Conservation (phyloP, 2,797 vertebrate genomes). For the Masticophis lateralis region DNA sequence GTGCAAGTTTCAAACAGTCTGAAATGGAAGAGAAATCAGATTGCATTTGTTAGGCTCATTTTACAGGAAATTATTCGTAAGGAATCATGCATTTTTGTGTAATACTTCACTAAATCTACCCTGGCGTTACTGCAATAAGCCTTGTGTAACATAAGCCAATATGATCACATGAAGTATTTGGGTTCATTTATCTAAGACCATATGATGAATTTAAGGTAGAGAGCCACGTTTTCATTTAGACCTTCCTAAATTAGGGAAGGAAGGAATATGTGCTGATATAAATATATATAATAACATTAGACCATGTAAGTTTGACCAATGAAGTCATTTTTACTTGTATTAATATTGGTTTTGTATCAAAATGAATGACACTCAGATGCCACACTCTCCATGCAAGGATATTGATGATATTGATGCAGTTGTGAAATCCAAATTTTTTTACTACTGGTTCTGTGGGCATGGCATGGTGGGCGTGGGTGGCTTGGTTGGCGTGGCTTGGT, state of each 20-base stretch:
- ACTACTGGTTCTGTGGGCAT: too few species aligned
- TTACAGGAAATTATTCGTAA: not conserved
- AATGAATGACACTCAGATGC: too few species aligned
- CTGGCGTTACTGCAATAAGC: not conserved
- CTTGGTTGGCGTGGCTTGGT: too few species aligned
- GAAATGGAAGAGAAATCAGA: not conserved
- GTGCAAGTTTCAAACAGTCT: not conserved
- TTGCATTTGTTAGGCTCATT: not conserved
- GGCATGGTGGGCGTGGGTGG: too few species aligned
- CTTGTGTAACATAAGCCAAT: not conserved
- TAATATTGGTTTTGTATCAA: too few species aligned
- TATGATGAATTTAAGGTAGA: not conserved
- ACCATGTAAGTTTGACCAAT: too few species aligned
- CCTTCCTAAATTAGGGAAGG: not conserved
- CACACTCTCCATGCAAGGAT: too few species aligned
- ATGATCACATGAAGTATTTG: not conserved
- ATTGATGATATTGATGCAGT: too few species aligned
- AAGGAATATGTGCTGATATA: too few species aligned
- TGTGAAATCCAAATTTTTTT: too few species aligned
- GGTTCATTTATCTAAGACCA: not conserved
- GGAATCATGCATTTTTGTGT: not conserved
- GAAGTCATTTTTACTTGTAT: too few species aligned
- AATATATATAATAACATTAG: too few species aligned
- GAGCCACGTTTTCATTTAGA: not conserved
- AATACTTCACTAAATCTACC: not conserved